A percentile compares a stretch with the other conserved stretches of the same genome.
Evolutionary conservation across 2,113 vertebrate genomes (phyloP).

Genomic region (Oceanites oceanicus): DNA sequence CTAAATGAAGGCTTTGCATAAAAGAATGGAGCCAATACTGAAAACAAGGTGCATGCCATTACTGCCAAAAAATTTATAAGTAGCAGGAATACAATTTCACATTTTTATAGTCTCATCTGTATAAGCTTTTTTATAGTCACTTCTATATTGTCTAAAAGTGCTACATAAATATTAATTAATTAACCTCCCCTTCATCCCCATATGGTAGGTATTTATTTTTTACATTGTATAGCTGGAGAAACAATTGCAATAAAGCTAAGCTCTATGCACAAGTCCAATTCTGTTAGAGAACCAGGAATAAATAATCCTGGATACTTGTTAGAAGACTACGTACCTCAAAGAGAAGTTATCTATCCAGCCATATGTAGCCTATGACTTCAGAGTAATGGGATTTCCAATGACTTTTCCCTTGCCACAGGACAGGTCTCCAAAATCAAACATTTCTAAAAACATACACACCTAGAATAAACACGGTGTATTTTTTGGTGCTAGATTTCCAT

Average conservation of each 20-base stretch:
- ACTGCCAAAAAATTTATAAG: background rate
- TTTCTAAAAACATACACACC: background rate
- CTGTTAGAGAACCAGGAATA: background rate
- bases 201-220: background rate
- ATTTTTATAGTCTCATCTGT: slow-evolving; percentile 25
- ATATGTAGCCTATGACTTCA: background rate
- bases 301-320: background rate
- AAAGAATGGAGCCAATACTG: background rate
- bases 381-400: background rate
- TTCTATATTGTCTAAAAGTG: slow-evolving; percentile 1
- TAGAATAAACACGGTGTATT: background rate
- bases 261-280: background rate
- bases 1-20: background rate
- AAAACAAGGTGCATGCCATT: background rate
- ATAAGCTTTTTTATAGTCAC: slow-evolving; percentile 23
- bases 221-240: background rate
- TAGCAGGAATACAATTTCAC: slow-evolving; percentile 10
- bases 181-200: background rate
- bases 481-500: background rate
- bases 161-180: slow-evolving; percentile 51
- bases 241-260: slow-evolving; percentile 2
- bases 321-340: background rate
- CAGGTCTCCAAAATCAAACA: background rate
- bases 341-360: background rate
- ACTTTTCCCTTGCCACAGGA: background rate